Evolutionary conservation across 2,888 invertebrate genomes (phyloP), one percentile per base, ranked within the genome.

Genomic region (Drosophila paramelanica): DNA sequence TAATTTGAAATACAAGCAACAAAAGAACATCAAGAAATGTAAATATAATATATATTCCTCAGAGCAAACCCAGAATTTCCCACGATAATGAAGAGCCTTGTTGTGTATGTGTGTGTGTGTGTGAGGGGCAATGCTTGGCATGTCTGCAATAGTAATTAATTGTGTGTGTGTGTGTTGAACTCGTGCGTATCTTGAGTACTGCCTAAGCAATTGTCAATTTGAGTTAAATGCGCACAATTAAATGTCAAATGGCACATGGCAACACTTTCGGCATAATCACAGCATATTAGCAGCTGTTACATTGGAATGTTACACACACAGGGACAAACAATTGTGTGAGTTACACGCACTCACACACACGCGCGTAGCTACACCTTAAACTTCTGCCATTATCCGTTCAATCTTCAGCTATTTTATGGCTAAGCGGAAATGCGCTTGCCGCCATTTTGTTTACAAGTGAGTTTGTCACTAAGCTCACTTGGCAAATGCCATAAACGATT

Each of bases 181-280:
- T 67, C 59, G 66, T 68, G 76, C 58, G 52, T 65, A 50, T 38
- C 62, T 67, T 52, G 38, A 51, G 17, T 45, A 60, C 47, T 46
- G 76, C 55, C 77, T 66, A 64, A 74, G 89, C 88, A 89, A 89
- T 87, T 83, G 72, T 73, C 85, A 87, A 77, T 84, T 83, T 83
- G 89, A 73, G 66, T 83, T 87, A 84, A 83, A 77, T 74, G 60
- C 70, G 85, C 89, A 69, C 83, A 89, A 87, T 89, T 83, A 84
- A 89, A 83, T 67, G 64, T 45, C 66, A 77, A 83, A 80, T 86
- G 73, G 51, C 58, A 68, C 67, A 71, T 55, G 67, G 36, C 56
- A 61, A 66, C 55, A 64, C 50, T 78, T 77, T 55, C 13, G 25
- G 58, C 62, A 58, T 86, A 81, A 81, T 87, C 73, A 50, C 47